A percentile compares a stretch with the other conserved stretches of the same genome.
Conservation (phyloP, 2,113 vertebrate species). For the Empidonax traillii region DNA sequence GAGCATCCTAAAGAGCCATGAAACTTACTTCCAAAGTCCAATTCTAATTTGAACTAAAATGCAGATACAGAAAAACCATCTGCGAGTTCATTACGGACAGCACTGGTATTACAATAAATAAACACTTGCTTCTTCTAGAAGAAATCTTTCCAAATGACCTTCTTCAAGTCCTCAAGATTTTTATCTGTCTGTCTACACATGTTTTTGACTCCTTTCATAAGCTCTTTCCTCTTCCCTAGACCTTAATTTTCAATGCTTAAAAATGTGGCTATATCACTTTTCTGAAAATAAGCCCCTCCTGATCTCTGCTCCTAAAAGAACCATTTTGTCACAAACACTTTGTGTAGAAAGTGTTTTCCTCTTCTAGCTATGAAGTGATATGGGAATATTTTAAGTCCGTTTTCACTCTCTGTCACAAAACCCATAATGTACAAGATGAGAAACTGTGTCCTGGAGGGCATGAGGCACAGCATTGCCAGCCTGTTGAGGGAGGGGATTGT, state of each 20-base stretch:
- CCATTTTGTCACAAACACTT: background rate
- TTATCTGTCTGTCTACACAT: background rate
- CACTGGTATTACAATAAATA: background rate
- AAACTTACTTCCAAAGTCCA: background rate
- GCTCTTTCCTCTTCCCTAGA: background rate
- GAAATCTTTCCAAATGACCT: background rate
- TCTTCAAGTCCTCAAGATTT: background rate
- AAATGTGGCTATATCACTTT: background rate
- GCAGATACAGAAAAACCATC: background rate
- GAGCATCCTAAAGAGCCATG: background rate
- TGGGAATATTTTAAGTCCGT: background rate
- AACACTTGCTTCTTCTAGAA: background rate
- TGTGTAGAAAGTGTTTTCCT: background rate
- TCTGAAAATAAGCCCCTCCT: background rate
- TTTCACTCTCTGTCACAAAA: background rate
- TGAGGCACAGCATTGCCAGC: background rate
- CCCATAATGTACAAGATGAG: background rate
- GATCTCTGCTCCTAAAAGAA: background rate
- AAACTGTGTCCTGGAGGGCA: background rate
- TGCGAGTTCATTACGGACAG: background rate
- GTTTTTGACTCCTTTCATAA: background rate
- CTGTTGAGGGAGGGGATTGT: background rate
- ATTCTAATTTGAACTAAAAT: background rate
- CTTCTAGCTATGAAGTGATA: background rate
- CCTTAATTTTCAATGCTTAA: background rate